Evolutionary conservation across 2,888 invertebrate genomes (phyloP).

Genomic region (Drosophila sordidapex): DNA sequence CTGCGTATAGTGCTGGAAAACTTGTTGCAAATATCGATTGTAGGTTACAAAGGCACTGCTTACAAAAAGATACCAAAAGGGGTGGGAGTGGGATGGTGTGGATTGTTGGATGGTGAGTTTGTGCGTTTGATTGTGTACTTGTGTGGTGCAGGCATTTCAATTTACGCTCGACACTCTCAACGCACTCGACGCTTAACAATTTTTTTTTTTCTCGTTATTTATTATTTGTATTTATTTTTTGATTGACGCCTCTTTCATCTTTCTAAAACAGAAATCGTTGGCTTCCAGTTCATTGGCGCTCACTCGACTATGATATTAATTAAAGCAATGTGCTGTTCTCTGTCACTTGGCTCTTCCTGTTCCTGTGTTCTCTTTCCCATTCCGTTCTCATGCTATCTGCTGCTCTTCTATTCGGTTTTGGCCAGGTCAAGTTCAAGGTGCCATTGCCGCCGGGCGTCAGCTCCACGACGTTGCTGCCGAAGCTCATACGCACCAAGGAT

Average conservation of each 20-base stretch:
- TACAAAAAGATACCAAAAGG: not conserved
- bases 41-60: constrained; percentile 25
- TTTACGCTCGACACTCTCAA: constrained; percentile 56
- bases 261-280: constrained; percentile 17
- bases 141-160: constrained; percentile 33
- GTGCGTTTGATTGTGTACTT: not conserved
- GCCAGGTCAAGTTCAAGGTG: constrained; percentile 84
- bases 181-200: constrained; percentile 68
- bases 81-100: no score
- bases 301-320: constrained; percentile 43
- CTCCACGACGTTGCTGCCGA: constrained; percentile 90
- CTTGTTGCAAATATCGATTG: constrained; percentile 83
- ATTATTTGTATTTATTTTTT: not conserved
- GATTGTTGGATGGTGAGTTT: not conserved
- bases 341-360: constrained; percentile 2
- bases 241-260: constrained; percentile 39
- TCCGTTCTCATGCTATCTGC: constrained; percentile 3
- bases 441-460: constrained; percentile 85
- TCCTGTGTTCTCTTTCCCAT: not conserved
- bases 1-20: constrained; percentile 57
- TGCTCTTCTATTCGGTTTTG: constrained; percentile 29
- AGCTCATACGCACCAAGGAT: constrained; percentile 93
- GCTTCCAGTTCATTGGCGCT: constrained; percentile 49
- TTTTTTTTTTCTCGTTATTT: constrained; percentile 3
- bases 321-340: constrained; percentile 19